These are phyloP conservation scores for Noctua pronuba DNA, from an alignment of 2,888 invertebrate species.

Conservation along the genomic window DNA sequence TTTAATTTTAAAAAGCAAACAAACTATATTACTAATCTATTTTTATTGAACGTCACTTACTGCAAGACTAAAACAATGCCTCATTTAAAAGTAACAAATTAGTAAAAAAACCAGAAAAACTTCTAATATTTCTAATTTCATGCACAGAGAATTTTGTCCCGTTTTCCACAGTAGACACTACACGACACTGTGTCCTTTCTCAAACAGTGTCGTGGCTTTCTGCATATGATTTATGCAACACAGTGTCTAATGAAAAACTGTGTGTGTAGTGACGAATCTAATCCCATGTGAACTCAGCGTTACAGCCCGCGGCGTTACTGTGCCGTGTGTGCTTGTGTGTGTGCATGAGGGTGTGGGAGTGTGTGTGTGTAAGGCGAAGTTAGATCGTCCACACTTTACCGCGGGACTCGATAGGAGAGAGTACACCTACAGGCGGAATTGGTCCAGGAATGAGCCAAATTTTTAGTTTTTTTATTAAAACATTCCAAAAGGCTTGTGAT, in stretches of 20 bases:
- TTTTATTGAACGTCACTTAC: neutral
- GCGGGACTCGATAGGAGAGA: slow-evolving; percentile 88
- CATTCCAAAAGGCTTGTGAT: neutral
- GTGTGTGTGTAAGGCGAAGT: slow-evolving; percentile 88
- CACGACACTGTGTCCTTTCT: slow-evolving; percentile 57
- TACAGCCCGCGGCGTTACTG: slow-evolving; percentile 81
- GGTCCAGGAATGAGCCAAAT: slow-evolving; percentile 8
- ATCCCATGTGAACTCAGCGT: slow-evolving; percentile 83
- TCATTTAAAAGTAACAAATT: slow-evolving; percentile 15
- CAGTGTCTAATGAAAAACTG: slow-evolving; percentile 71
- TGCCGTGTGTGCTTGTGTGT: slow-evolving; percentile 67
- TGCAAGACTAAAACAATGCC: slow-evolving; percentile 1
- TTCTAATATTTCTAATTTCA: slow-evolving; percentile 53
- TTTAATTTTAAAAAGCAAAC: neutral
- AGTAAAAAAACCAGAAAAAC: slow-evolving; percentile 1
- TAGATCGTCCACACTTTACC: slow-evolving; percentile 91
- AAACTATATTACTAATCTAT: neutral
- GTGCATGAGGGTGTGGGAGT: slow-evolving; percentile 67
- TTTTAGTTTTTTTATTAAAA: neutral
- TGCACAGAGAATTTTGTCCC: slow-evolving; percentile 29
- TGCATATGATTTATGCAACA: slow-evolving; percentile 53
- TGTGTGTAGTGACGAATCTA: slow-evolving; percentile 81
- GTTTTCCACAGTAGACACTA: slow-evolving; percentile 47
- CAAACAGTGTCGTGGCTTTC: slow-evolving; percentile 34
- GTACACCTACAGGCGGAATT: slow-evolving; percentile 74